Evolutionary conservation across 2,888 invertebrate genomes (phyloP), one percentile per base, ranked within the genome.

Genomic region (Andrena haemorrhoa): DNA sequence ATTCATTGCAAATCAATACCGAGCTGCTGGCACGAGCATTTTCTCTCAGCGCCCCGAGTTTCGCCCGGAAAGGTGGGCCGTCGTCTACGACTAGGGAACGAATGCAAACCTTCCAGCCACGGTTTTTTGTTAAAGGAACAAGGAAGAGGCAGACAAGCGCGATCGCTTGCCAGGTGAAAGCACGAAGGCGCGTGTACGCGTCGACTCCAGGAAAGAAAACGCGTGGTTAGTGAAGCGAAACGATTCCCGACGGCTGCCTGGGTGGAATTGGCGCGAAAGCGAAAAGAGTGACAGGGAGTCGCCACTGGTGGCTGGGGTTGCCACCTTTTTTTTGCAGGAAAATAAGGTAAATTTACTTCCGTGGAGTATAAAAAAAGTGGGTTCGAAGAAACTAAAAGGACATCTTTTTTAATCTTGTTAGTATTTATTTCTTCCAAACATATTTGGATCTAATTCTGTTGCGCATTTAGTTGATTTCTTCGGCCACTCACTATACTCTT

Each of bases 161-260:
- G 53, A 56, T n/a, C 61, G 56, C n/a, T 71, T 58, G 51, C 63
- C 29, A 23, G 72, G 80, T 77, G 84, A 85, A 83, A 83, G 77
- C 76, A 49, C 8, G 29, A 60, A 47, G 35, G 1, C 68, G 12
- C 31, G n/a, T 35, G 35, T 4, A 47, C 65, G 41, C 51, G 33
- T 35, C 53, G 12, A 60, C 8, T 58, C 6, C 64, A 56, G 58
- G 65, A 60, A 64, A 73, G 73, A 53, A 72, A 66, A 49, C 41
- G 35, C 60, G 16, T 61, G 31, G 72, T 80, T 75, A 71, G 71
- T 78, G 75, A 72, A 56, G n/a, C 75, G 49, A 81, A 61, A 78
- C 75, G 58, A 83, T 78, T 80, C 75, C 73, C 56, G 51, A 16
- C 8, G 8, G 12, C n/a, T 12, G 12, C 41, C 41, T 41, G 12